phyloP scores from a whole-genome alignment of 2,888 invertebrate genomes.

The Heliconius sara region DNA sequence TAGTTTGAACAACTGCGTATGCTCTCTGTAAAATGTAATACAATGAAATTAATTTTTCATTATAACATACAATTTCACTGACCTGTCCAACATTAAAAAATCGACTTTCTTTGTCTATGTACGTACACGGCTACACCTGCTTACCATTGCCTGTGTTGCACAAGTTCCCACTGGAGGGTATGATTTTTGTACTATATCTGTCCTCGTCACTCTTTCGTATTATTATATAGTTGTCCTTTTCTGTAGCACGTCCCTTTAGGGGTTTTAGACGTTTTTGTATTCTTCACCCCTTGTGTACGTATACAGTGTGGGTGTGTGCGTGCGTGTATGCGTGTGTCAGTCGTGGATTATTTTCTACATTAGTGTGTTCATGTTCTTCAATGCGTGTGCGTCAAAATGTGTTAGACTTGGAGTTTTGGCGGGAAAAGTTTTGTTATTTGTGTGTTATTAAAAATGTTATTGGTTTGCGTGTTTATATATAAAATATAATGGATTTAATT shows the following conservation, averaged over 20 bases:
- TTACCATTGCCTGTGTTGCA: conserved; percentile 69
- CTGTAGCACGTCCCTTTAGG: conserved; percentile 64
- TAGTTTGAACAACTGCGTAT: background rate
- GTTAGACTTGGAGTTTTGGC: conserved; percentile 63
- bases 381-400: conserved; percentile 65
- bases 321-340: conserved; percentile 45
- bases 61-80: conserved; percentile 51
- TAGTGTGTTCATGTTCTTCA: conserved; percentile 64
- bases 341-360: conserved; percentile 57
- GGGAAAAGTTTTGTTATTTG: conserved; percentile 62
- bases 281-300: conserved; percentile 77
- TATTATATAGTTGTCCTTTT: conserved; percentile 59
- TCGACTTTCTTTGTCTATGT: conserved; percentile 70
- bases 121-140: conserved; percentile 69
- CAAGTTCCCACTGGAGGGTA: conserved; percentile 71
- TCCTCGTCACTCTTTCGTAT: conserved; percentile 60
- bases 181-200: conserved; percentile 70
- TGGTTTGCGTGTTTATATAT: background rate
- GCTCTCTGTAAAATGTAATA: background rate
- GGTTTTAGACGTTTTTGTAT: conserved; percentile 63
- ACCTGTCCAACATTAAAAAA: conserved; percentile 66
- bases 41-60: background rate
- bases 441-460: conserved; percentile 48
- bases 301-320: conserved; percentile 69
- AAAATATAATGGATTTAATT: conserved; percentile 51